Evolutionary conservation across 2,888 invertebrate species (phyloP).

Genomic region (Papilio protenor): DNA sequence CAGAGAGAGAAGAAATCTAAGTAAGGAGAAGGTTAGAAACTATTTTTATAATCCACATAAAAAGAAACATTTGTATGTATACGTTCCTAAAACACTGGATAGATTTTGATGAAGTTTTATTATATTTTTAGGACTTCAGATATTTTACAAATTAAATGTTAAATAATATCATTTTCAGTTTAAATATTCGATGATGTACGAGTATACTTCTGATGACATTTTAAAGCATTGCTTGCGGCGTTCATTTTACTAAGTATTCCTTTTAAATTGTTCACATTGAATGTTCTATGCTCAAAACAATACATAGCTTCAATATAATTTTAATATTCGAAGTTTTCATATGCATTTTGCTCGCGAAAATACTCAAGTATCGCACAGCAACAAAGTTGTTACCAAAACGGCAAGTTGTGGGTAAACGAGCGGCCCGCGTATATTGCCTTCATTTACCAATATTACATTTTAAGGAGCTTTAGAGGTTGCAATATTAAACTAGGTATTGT

Average conservation of each 20-base stretch:
- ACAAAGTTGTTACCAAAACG: conserved; percentile 11
- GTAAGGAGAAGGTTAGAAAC: neutral
- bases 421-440: conserved; percentile 9
- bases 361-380: neutral
- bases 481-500: neutral
- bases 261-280: too few relatives aligned
- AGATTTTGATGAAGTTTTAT: neutral
- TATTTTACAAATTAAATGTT: neutral
- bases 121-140: neutral
- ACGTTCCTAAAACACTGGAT: too few relatives aligned
- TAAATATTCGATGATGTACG: too few relatives aligned
- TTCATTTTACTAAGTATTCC: too few relatives aligned
- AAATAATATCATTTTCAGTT: too few relatives aligned
- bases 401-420: neutral
- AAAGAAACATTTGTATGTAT: neutral
- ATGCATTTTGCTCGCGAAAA: neutral
- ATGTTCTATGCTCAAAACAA: too few relatives aligned
- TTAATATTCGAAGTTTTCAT: neutral
- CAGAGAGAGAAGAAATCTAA: too few relatives aligned
- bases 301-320: neutral
- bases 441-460: conserved; percentile 28
- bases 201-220: too few relatives aligned
- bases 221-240: too few relatives aligned
- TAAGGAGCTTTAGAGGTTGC: conserved; percentile 5
- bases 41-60: neutral